Evolutionary conservation across 2,888 invertebrate genomes (phyloP), one percentile per base, ranked within the genome.

Genomic region (Chironomus riparius): DNA sequence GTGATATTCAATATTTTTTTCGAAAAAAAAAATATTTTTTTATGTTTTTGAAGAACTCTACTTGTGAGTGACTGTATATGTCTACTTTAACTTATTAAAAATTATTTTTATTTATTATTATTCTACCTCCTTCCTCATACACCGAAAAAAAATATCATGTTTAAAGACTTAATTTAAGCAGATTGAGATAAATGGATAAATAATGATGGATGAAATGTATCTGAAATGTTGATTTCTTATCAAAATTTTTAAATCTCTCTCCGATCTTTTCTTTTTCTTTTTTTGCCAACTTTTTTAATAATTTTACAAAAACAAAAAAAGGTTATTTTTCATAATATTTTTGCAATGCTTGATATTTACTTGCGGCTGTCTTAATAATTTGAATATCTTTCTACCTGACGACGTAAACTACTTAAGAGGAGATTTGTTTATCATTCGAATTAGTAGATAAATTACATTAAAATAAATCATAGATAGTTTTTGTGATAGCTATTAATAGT

Each of bases 1-100:
- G 68, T 68, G 74, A 74, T 68, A 74, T 74, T 74, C 62, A 68
- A 74, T 74, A 74, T 47, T 74, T 68, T 74, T 12, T 70, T 48
- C 15, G 15, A 72, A 72, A 22, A 56, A n/a, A 38, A 72, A 38
- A 62, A 21, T 62, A 2, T 13, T 62, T 48, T 47, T 50, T 70
- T 70, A 24, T 70, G 18, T 56, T 18, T 15, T n/a, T 18, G 56
- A 56, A 24, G 48, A 70, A 56, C 18, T 48, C 50, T 50, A 70
- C 50, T 70, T 10, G 38, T 38, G 38, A 38, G 38, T 38, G 38
- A 38, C 38, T 38, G 38, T 38, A 38, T 38, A 38, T 38, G 38
- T 38, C 38, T 38, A 38, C 38, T 38, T 38, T 38, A 38, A 38
- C 38, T 38, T 38, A 38, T 38, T 38, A 38, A 38, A 38, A 10